Evolutionary conservation across 2,888 invertebrate species (phyloP).

Genomic region (Lasius platythorax): DNA sequence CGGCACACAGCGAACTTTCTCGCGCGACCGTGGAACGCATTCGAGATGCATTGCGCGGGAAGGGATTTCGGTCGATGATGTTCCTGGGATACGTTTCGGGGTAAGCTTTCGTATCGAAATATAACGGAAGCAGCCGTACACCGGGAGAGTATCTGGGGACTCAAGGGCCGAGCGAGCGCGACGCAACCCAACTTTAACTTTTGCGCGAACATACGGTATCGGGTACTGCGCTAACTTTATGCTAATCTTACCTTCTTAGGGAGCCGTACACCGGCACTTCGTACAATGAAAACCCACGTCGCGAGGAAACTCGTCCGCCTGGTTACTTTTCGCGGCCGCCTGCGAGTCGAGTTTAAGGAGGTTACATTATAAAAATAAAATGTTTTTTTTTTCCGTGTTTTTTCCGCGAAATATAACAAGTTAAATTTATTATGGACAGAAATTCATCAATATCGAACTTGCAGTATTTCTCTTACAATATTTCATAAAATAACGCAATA

Average conservation of each 20-base stretch:
- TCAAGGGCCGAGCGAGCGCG: constrained; percentile 66
- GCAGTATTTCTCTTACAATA: not conserved
- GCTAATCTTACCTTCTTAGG: constrained; percentile 75
- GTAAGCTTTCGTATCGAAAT: constrained; percentile 68
- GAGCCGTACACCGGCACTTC: constrained; percentile 49
- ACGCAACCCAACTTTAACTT: constrained; percentile 72
- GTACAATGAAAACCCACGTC: constrained; percentile 45
- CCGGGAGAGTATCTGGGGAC: constrained; percentile 68
- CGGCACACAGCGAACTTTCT: constrained; percentile 10
- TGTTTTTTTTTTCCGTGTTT: not conserved
- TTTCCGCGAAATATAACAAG: not conserved
- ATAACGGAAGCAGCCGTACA: constrained; percentile 68
- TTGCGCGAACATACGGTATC: constrained; percentile 67
- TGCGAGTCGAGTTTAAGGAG: not conserved
- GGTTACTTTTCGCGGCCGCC: constrained; percentile 8
- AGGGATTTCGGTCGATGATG: constrained; percentile 63
- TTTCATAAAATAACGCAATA: not conserved
- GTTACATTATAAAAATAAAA: not conserved
- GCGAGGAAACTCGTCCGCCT: constrained; percentile 13
- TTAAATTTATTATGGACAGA: not conserved
- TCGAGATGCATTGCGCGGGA: constrained; percentile 34
- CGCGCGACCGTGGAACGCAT: constrained; percentile 4
- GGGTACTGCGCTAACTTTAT: constrained; percentile 72
- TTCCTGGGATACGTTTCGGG: constrained; percentile 53
- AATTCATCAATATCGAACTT: not conserved